Conservation (phyloP, 92 coral and sea anemone genomes). For the Anthopleura xanthogrammica region DNA sequence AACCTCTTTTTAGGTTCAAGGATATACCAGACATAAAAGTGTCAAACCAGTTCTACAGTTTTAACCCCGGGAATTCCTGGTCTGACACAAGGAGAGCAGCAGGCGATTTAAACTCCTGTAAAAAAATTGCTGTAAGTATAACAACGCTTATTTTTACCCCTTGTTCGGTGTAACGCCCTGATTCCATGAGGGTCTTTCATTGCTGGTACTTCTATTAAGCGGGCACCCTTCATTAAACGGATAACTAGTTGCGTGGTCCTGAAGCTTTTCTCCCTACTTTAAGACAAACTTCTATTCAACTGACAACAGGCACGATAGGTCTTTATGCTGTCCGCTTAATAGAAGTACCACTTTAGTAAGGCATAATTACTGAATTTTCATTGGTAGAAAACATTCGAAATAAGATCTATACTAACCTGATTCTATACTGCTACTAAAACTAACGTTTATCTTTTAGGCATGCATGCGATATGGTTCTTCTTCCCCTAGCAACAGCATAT, state of each 20-base stretch:
- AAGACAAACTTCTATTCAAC: no score
- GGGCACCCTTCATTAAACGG: no score
- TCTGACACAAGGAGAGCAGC: constrained; percentile 23
- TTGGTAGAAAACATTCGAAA: background rate
- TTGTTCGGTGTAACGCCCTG: no score
- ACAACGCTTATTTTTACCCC: background rate
- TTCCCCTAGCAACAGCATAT: background rate
- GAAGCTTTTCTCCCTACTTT: no score
- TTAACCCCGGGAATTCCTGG: constrained; percentile 51
- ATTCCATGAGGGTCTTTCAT: no score
- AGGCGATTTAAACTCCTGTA: constrained; percentile 25
- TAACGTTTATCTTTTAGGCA: background rate
- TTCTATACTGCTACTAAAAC: background rate
- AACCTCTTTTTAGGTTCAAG: constrained; percentile 12
- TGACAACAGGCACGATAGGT: no score
- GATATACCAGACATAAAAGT: constrained; percentile 26
- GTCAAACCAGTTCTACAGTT: constrained; percentile 16
- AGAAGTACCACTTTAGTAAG: no score
- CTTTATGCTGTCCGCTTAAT: no score
- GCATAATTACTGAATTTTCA: no score
- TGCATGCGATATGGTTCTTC: constrained; percentile 25
- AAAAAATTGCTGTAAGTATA: constrained; percentile 32
- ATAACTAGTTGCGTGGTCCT: no score
- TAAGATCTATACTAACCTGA: background rate
- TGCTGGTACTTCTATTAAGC: no score